Evolutionary conservation across 2,797 vertebrate species (phyloP).

Genomic region (Dromococcyx pavoninus): DNA sequence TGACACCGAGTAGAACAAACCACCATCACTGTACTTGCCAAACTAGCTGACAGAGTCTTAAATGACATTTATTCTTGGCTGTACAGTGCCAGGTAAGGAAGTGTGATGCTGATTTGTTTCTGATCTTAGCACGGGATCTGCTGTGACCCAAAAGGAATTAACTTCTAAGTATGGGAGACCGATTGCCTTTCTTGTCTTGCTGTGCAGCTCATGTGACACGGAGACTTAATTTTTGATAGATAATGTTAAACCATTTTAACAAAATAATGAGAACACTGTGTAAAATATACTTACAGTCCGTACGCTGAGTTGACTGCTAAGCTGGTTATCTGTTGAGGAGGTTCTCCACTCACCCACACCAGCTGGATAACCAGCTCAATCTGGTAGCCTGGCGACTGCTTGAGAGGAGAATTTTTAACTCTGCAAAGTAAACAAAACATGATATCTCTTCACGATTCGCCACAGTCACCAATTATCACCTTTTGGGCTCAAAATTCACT

Average conservation of each 20-base stretch:
- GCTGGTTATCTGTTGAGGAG: slow-evolving; percentile 96
- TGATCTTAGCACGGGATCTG: background rate
- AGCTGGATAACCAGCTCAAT: slow-evolving; percentile 95
- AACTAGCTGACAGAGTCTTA: background rate
- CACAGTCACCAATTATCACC: background rate
- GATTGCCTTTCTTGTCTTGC: background rate
- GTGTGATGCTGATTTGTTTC: background rate
- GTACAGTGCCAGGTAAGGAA: background rate
- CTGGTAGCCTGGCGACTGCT: slow-evolving; percentile 96
- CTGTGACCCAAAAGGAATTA: background rate
- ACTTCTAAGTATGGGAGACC: background rate
- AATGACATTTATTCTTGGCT: background rate
- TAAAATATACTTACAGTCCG: slow-evolving; percentile 87
- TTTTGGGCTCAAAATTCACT: background rate
- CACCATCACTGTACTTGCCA: background rate
- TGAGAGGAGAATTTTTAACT: slow-evolving; percentile 93
- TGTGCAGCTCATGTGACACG: background rate
- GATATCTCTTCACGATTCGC: background rate
- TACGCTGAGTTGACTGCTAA: slow-evolving; percentile 94
- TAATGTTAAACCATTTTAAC: background rate
- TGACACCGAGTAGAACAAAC: background rate
- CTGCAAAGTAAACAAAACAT: slow-evolving; percentile 74
- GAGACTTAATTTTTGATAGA: background rate
- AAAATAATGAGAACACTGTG: background rate
- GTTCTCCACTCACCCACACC: slow-evolving; percentile 97